These are phyloP conservation scores for Phrynosoma blainvillii DNA, from an alignment of 2,113 vertebrate species.

Conservation along the genomic window DNA sequence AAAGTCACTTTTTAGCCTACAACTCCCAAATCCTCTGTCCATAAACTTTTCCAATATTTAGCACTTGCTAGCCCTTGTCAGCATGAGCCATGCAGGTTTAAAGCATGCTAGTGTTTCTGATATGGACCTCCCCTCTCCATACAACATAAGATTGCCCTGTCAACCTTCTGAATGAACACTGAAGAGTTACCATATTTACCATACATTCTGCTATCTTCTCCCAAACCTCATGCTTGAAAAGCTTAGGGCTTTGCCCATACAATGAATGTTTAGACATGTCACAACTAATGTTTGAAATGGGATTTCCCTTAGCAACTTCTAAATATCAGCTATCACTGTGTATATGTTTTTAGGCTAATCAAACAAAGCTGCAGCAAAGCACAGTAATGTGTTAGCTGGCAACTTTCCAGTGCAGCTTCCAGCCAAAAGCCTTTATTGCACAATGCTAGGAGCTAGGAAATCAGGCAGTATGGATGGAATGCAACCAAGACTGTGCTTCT, in stretches of 20 bases:
- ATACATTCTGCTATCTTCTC: neutral
- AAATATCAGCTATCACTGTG: conserved; percentile 10
- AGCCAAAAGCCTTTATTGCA: conserved; percentile 6
- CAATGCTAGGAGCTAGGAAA: neutral
- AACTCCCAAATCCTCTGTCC: too few relatives aligned
- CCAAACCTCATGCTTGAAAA: neutral
- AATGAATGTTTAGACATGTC: neutral
- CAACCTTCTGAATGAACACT: neutral
- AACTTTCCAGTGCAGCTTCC: neutral
- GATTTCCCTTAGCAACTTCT: conserved; percentile 10
- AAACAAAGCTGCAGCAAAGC: conserved; percentile 30
- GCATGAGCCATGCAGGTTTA: neutral
- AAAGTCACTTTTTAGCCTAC: too few relatives aligned
- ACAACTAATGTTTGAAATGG: neutral
- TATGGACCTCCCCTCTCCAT: neutral
- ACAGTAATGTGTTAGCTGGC: conserved; percentile 13
- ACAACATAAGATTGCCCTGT: neutral
- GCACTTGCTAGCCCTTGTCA: too few relatives aligned
- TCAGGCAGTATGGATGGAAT: neutral
- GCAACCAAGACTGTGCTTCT: neutral
- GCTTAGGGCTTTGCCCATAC: neutral
- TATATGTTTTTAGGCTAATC: conserved; percentile 27
- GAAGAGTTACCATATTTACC: neutral
- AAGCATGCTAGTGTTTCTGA: neutral
- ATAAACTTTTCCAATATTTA: too few relatives aligned